Conservation (phyloP, 2,113 vertebrate genomes). For the Indicator maculatus region DNA sequence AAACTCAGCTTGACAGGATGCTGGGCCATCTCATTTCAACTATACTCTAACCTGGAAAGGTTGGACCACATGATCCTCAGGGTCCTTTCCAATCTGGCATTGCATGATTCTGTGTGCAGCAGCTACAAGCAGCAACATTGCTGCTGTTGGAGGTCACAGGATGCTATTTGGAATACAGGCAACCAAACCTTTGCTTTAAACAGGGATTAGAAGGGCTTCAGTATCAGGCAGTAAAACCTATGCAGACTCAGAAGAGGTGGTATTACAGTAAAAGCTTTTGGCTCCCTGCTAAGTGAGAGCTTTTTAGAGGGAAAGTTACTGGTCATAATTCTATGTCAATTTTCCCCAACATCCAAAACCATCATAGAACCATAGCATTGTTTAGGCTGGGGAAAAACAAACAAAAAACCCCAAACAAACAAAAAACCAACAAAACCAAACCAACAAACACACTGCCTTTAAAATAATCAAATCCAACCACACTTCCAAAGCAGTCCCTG, state of each 20-base stretch:
- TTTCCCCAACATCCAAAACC: neutral
- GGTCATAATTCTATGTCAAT: neutral
- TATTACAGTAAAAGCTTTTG: neutral
- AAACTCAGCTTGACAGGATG: too few species aligned
- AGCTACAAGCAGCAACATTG: neutral
- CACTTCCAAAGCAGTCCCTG: neutral
- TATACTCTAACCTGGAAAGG: too few species aligned
- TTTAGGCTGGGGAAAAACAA: too few species aligned
- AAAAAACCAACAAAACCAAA: too few species aligned
- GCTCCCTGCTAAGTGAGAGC: neutral
- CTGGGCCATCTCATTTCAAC: too few species aligned
- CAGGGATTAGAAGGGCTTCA: neutral
- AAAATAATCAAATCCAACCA: too few species aligned
- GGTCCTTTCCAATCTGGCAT: too few species aligned
- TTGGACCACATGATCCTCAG: too few species aligned
- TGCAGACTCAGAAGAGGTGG: too few species aligned
- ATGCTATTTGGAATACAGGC: rapidly evolving
- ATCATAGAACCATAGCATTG: neutral
- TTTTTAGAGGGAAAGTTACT: neutral
- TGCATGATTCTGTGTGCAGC: too few species aligned
- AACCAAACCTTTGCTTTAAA: neutral
- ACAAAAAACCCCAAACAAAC: too few species aligned
- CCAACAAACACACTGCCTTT: too few species aligned
- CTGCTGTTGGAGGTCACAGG: neutral
- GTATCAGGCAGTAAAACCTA: neutral